A percentile compares a stretch with the other conserved stretches of the same genome.
phyloP scores from a whole-genome alignment of 2,888 invertebrate genomes.

The Apocheima hispidaria region DNA sequence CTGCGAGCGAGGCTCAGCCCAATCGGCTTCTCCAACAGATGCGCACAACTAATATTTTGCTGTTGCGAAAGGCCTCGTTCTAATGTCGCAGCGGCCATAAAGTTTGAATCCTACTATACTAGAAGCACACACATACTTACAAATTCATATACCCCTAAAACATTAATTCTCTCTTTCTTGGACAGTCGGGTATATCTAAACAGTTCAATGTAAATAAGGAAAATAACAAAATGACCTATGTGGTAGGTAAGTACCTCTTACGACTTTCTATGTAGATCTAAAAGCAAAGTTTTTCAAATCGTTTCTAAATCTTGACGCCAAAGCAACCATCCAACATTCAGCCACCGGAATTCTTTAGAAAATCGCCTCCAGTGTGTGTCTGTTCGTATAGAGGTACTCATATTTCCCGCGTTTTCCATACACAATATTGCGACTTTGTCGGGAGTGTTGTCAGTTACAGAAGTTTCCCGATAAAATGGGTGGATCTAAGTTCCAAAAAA shows the following conservation, averaged over 20 bases:
- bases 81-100: no score
- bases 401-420: constrained; percentile 83
- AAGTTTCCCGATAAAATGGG: constrained; percentile 15
- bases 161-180: no score
- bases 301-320: constrained; percentile 33
- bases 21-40: no score
- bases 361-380: constrained; percentile 64
- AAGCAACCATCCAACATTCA: constrained; percentile 37
- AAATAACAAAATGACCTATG: neutral
- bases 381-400: constrained; percentile 62
- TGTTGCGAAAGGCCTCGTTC: no score
- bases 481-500: neutral
- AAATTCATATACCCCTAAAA: no score
- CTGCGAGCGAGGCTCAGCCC: no score
- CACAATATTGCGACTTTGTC: constrained; percentile 80
- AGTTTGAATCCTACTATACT: no score
- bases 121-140: no score
- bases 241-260: neutral
- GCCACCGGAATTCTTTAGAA: constrained; percentile 60
- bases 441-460: constrained; percentile 43
- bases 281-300: constrained; percentile 28
- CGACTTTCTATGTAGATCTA: constrained; percentile 12
- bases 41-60: no score
- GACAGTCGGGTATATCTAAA: no score
- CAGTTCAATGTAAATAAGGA: no score